Percentiles rank a stretch among this genome's conserved stretches.
Conservation (phyloP, 2,113 vertebrate genomes). For the Callocephalon fimbriatum region DNA sequence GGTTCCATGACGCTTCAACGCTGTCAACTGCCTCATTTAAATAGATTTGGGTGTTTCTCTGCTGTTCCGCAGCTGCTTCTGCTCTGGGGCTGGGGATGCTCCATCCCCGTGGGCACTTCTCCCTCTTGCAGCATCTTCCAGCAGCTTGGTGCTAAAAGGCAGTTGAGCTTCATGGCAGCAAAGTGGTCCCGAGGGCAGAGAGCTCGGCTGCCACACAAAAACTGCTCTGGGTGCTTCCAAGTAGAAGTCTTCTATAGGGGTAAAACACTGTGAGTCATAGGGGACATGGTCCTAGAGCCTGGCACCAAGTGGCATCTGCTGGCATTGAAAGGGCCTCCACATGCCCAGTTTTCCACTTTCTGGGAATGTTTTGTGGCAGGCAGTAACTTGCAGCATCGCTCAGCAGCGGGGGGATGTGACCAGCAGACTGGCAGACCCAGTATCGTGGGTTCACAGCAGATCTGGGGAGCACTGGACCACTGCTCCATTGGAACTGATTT, state of each 20-base stretch:
- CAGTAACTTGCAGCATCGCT: too few species aligned
- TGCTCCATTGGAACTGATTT: too few species aligned
- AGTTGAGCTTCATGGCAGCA: not conserved
- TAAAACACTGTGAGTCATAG: rapidly evolving
- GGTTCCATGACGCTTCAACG: not conserved
- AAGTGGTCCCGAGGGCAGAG: rapidly evolving
- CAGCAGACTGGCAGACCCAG: not conserved
- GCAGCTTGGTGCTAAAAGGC: not conserved
- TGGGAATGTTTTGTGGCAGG: not conserved
- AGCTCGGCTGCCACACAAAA: not conserved
- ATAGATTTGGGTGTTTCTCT: not conserved
- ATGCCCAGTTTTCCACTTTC: not conserved
- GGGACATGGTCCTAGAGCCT: rapidly evolving
- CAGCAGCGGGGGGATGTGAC: rapidly evolving
- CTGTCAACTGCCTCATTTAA: not conserved
- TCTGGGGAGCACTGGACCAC: too few species aligned
- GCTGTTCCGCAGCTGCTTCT: rapidly evolving
- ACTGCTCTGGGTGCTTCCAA: not conserved
- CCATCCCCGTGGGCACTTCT: rapidly evolving
- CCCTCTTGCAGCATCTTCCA: not conserved
- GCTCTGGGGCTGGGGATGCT: rapidly evolving
- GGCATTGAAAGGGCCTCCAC: not conserved
- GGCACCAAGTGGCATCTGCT: not conserved
- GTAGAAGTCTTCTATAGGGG: not conserved
- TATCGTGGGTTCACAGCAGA: rapidly evolving